Conservation (phyloP, 2,113 vertebrate species). For the Mesitornis unicolor region DNA sequence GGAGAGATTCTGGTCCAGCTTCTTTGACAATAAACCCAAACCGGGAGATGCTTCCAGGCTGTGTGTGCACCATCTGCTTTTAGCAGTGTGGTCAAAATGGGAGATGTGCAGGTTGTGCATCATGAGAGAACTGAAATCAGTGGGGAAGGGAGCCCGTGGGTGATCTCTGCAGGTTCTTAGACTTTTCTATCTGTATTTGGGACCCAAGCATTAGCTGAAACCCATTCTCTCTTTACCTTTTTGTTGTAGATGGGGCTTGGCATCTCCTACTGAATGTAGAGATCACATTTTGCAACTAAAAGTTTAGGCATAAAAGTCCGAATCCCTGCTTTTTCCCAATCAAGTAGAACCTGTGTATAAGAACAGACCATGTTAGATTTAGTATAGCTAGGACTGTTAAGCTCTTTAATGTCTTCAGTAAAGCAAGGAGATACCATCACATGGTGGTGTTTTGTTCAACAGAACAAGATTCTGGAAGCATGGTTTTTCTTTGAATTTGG, state of each 20-base stretch:
- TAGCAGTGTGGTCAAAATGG: not conserved
- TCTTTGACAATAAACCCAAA: not conserved
- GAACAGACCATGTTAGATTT: not conserved
- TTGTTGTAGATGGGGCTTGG: not conserved
- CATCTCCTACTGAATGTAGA: not conserved
- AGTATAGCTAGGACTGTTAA: not conserved
- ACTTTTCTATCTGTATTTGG: not conserved
- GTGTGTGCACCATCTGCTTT: not conserved
- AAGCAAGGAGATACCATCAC: not conserved
- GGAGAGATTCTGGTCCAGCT: not conserved
- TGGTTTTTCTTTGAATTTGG: not conserved
- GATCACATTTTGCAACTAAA: not conserved
- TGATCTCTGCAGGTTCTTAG: too few species aligned
- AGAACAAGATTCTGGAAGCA: not conserved
- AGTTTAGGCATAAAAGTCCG: not conserved
- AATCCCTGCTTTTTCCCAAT: not conserved
- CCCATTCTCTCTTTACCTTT: not conserved
- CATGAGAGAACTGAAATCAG: not conserved
- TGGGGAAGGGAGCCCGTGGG: not conserved
- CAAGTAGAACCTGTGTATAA: not conserved
- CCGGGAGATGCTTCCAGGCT: not conserved
- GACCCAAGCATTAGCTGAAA: not conserved
- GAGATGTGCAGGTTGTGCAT: not conserved
- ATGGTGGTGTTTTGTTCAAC: not conserved
- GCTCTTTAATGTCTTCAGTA: not conserved